Conservation (phyloP, 2,113 vertebrate species). For the Murina feae region DNA sequence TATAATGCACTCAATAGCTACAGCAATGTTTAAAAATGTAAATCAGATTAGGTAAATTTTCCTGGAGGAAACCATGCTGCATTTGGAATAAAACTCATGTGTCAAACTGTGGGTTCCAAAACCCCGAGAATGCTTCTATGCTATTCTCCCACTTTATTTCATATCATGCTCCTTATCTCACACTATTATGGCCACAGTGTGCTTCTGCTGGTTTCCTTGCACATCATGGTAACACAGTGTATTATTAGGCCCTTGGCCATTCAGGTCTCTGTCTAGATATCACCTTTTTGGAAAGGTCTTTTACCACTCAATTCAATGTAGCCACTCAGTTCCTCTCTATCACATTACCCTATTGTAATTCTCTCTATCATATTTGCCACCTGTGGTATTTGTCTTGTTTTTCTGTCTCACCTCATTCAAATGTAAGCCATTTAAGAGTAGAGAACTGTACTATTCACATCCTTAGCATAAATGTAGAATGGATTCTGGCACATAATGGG, state of each 20-base stretch:
- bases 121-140: neutral
- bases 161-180: neutral
- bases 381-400: neutral
- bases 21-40: neutral
- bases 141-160: neutral
- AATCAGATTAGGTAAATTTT: neutral
- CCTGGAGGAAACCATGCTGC: neutral
- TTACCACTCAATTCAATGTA: neutral
- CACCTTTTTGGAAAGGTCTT: neutral
- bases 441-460: neutral
- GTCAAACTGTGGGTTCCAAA: neutral
- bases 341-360: neutral
- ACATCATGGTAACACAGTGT: neutral
- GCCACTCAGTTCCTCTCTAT: neutral
- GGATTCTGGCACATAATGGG: neutral
- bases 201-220: neutral
- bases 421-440: neutral
- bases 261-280: neutral
- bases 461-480: neutral
- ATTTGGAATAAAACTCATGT: slow-evolving; percentile 1
- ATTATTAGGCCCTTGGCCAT: neutral
- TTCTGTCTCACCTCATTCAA: neutral
- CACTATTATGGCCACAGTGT: neutral
- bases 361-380: neutral
- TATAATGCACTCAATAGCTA: neutral